These are phyloP conservation scores for Anthopleura xanthogrammica DNA, from an alignment of 92 coral and sea anemone genomes.

Conservation along the genomic window DNA sequence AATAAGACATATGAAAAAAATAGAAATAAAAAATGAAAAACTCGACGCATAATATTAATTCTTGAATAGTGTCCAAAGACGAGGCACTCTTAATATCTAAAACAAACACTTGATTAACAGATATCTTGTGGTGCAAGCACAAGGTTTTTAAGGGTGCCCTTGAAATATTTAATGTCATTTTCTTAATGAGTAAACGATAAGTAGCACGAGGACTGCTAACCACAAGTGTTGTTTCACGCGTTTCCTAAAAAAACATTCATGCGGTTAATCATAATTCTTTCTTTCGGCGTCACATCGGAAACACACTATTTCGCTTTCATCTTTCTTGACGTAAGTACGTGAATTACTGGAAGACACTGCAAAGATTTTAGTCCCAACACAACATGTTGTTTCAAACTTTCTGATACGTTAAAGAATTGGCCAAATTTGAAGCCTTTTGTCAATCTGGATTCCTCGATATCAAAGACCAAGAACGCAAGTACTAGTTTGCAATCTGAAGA, in stretches of 20 bases:
- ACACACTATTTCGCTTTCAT: neutral
- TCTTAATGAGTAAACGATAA: neutral
- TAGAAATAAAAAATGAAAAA: too few relatives aligned
- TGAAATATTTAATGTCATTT: neutral
- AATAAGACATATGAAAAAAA: too few relatives aligned
- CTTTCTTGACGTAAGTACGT: neutral
- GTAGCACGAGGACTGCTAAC: neutral
- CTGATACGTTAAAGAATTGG: neutral
- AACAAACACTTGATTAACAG: neutral
- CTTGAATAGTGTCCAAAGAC: too few relatives aligned
- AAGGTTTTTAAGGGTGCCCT: neutral
- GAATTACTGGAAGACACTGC: too few relatives aligned
- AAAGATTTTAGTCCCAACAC: too few relatives aligned
- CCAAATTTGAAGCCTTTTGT: neutral
- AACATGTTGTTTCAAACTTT: neutral
- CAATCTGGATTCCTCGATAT: neutral
- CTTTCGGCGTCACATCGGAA: neutral
- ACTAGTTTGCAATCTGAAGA: neutral
- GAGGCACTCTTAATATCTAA: neutral
- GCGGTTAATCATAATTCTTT: neutral
- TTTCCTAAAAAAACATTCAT: neutral
- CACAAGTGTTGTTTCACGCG: neutral
- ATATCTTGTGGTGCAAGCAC: neutral
- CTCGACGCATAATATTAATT: too few relatives aligned
- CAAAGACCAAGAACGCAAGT: neutral